Percentiles rank a stretch among this genome's conserved stretches.
Evolutionary conservation across 1,140 invertebrate genomes (phyloP).

Genomic region (Drosophila melanica): DNA sequence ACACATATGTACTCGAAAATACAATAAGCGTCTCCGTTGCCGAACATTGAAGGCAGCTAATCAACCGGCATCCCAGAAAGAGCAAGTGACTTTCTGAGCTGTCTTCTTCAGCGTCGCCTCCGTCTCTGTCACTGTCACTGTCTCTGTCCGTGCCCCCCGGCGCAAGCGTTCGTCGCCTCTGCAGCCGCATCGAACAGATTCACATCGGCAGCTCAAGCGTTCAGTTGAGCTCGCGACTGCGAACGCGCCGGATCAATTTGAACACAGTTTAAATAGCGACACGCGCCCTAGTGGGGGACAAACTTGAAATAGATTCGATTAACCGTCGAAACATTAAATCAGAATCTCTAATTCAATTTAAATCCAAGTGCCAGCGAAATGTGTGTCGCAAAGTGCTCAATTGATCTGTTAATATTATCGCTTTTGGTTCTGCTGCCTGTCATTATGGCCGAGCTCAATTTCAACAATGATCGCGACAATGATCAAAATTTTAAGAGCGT

Average conservation of each 20-base stretch:
- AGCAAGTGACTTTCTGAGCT: conserved; percentile 44
- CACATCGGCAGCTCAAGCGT: conserved; percentile 42
- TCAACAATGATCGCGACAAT: conserved; percentile 69
- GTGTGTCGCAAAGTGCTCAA: conserved; percentile 10
- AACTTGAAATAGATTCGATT: conserved; percentile 11
- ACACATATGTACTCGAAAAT: conserved; percentile 8
- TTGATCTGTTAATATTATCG: conserved; percentile 36
- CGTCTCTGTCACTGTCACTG: conserved; percentile 24
- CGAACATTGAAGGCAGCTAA: conserved; percentile 62
- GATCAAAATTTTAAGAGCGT: conserved; percentile 85
- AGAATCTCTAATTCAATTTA: conserved; percentile 60
- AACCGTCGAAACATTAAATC: conserved; percentile 40
- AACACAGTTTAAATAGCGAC: conserved; percentile 6
- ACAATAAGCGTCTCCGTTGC: conserved; percentile 16
- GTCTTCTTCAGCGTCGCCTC: conserved; percentile 34
- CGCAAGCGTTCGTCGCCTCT: conserved; percentile 1
- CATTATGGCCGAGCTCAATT: conserved; percentile 51
- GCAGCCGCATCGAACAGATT: conserved; percentile 21
- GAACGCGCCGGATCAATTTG: conserved; percentile 27
- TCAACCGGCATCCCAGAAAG: conserved; percentile 61
- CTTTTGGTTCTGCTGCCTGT: conserved; percentile 8
- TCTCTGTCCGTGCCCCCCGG: background rate
- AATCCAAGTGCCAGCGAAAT: conserved; percentile 24
- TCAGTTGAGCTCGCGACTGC: conserved; percentile 32
- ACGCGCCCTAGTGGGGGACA: conserved; percentile 7